phyloP scores from a whole-genome alignment of 2,797 vertebrate species.

The Poecilia velifera region DNA sequence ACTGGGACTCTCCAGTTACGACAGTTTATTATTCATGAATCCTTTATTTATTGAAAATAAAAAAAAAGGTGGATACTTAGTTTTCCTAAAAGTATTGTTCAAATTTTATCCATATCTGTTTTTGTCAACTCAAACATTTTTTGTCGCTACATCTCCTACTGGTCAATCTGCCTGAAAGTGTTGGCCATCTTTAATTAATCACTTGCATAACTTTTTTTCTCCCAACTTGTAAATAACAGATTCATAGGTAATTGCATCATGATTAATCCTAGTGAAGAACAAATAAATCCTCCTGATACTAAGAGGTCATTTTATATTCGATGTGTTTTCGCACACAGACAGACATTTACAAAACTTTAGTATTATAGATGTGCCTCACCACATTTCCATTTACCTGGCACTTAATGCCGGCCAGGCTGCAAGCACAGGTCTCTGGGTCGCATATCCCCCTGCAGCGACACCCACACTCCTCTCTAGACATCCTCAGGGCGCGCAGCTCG shows the following conservation, averaged over 20 bases:
- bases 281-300: neutral
- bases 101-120: neutral
- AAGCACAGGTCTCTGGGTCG: conserved; percentile 92
- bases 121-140: neutral
- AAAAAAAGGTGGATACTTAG: neutral
- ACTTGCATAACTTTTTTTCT: too few relatives aligned
- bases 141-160: neutral
- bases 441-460: conserved; percentile 92
- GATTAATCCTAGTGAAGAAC: neutral
- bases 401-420: conserved; percentile 96
- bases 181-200: neutral
- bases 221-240: neutral
- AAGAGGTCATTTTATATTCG: neutral
- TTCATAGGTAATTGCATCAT: neutral
- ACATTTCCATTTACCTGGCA: conserved; percentile 90
- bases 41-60: neutral
- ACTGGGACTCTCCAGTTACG: neutral
- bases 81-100: neutral
- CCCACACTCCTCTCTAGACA: conserved; percentile 93
- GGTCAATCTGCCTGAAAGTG: neutral
- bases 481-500: conserved; percentile 88
- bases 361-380: conserved; percentile 77
- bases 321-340: conserved; percentile 24
- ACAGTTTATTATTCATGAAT: neutral
- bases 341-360: conserved; percentile 54